A percentile compares a stretch with the other conserved stretches of the same genome.
Evolutionary conservation across 2,113 vertebrate genomes (phyloP).

Genomic region (Thinocorus orbignyianus): DNA sequence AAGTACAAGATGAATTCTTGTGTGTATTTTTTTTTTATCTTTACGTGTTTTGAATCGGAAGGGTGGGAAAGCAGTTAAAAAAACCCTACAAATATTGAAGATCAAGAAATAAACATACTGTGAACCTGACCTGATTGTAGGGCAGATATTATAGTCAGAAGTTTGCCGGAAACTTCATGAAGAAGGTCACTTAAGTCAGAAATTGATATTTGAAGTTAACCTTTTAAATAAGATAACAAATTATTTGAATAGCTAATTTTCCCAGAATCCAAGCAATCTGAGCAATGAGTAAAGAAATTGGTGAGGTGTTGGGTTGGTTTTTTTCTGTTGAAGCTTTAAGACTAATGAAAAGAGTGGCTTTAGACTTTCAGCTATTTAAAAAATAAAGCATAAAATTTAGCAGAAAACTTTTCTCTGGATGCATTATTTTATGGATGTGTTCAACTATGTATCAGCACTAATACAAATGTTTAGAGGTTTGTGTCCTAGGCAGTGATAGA

Average conservation of each 20-base stretch:
- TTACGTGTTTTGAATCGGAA: not conserved
- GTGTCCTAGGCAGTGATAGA: not conserved
- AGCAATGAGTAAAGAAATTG: not conserved
- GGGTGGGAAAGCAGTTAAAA: not conserved
- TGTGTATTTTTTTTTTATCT: not conserved
- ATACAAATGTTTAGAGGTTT: not conserved
- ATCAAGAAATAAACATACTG: not conserved
- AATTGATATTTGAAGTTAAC: not conserved
- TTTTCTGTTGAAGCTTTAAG: not conserved
- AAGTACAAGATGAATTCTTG: conserved; percentile 59
- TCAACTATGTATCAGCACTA: not conserved
- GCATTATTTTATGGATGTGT: not conserved
- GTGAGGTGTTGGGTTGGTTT: not conserved
- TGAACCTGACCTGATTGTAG: not conserved
- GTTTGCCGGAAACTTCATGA: not conserved
- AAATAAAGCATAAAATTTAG: not conserved
- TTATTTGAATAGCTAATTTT: not conserved
- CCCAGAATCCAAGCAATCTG: not conserved
- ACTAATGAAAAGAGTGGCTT: not conserved
- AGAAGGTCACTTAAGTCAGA: not conserved
- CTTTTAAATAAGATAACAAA: not conserved
- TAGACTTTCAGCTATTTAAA: not conserved
- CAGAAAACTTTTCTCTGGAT: not conserved
- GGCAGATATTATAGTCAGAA: not conserved
- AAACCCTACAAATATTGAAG: not conserved